Conservation (phyloP, 2,113 vertebrate genomes). For the Cygnus atratus region DNA sequence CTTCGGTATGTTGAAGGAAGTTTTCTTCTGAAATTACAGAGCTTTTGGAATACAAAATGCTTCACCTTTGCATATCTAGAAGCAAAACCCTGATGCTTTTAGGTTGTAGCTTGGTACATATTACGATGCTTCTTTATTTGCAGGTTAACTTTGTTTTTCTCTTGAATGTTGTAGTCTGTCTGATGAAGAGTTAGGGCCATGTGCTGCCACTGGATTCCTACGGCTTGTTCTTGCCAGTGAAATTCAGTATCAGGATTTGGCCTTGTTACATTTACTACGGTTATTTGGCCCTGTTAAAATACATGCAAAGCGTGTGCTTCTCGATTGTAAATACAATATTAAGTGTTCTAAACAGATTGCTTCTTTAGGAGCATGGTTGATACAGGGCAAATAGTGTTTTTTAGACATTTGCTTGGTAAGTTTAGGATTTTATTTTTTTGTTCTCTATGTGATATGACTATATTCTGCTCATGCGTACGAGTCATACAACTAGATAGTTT, state of each 20-base stretch:
- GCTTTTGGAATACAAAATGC: background rate
- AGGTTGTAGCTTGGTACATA: background rate
- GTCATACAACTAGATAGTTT: background rate
- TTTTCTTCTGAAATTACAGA: background rate
- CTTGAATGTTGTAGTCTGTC: background rate
- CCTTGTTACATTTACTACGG: background rate
- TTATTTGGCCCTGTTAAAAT: background rate
- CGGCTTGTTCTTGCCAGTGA: background rate
- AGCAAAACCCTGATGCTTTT: background rate
- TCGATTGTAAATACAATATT: background rate
- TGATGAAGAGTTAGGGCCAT: background rate
- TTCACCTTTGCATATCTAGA: background rate
- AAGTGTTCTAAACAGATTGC: background rate
- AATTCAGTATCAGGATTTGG: slow-evolving; percentile 43
- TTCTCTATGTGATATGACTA: background rate
- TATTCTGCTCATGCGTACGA: background rate
- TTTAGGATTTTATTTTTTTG: background rate
- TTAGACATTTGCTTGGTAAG: background rate
- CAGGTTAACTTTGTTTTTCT: background rate
- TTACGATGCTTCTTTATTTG: background rate
- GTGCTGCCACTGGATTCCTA: slow-evolving; percentile 12
- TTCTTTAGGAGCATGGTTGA: background rate
- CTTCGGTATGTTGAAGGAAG: background rate
- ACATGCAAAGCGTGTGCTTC: background rate
- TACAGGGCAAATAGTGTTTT: background rate